Conservation (phyloP, 2,797 vertebrate species). For the Sarcoramphus papa region DNA sequence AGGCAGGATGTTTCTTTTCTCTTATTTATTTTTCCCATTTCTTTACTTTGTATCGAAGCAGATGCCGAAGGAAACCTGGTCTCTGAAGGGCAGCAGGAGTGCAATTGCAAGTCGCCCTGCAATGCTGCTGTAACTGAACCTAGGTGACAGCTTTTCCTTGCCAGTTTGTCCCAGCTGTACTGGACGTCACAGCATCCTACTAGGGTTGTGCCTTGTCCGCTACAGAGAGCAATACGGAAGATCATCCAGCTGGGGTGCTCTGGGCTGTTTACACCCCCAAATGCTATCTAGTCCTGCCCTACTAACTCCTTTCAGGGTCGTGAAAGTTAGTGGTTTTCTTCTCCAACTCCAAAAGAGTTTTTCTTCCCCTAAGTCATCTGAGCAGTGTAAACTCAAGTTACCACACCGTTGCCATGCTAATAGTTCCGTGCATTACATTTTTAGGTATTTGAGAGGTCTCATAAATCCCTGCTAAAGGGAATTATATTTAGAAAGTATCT, state of each 20-base stretch:
- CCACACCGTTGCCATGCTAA: not conserved
- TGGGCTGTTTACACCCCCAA: not conserved
- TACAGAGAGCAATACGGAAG: not conserved
- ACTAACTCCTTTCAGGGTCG: not conserved
- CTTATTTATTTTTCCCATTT: not conserved
- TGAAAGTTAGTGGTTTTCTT: not conserved
- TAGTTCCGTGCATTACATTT: not conserved
- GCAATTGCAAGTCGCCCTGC: too few species aligned
- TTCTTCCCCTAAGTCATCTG: not conserved
- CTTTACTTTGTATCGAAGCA: not conserved
- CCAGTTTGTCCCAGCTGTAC: not conserved
- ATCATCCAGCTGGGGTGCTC: not conserved
- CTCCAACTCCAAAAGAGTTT: not conserved
- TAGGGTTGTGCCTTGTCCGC: not conserved
- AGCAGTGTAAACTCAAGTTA: not conserved
- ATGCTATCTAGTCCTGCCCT: not conserved
- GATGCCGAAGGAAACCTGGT: not conserved
- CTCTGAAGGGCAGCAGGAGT: not conserved
- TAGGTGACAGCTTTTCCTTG: not conserved
- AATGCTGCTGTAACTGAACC: not conserved
- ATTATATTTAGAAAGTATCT: slow-evolving; percentile 50
- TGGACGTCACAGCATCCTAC: not conserved
- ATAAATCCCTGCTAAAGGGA: not conserved
- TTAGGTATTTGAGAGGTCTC: not conserved
- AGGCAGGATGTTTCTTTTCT: not conserved